Conservation (phyloP, 2,888 invertebrate species). For the Ommatoiulus sabulosus region DNA sequence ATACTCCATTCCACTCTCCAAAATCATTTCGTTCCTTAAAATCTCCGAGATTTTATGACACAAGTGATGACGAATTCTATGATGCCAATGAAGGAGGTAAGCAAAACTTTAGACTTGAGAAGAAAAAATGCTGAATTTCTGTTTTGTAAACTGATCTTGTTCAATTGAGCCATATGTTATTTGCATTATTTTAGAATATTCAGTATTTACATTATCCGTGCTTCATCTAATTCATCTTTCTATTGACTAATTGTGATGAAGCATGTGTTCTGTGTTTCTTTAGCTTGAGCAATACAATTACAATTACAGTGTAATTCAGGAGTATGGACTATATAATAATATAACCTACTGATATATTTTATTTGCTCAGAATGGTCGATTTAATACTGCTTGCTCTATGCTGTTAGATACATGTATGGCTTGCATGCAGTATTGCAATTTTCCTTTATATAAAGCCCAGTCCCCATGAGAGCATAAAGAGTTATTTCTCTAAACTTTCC, state of each 20-base stretch:
- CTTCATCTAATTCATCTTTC: background rate
- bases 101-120: background rate
- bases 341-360: too few relatives aligned
- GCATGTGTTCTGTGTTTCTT: background rate
- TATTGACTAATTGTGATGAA: background rate
- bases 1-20: constrained; percentile 59
- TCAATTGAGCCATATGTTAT: background rate
- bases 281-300: too few relatives aligned
- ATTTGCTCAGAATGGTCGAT: too few relatives aligned
- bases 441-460: too few relatives aligned
- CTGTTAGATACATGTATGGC: too few relatives aligned
- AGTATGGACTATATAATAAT: too few relatives aligned
- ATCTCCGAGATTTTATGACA: constrained; percentile 61
- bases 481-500: background rate
- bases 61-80: constrained; percentile 63
- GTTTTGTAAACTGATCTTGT: background rate
- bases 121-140: background rate
- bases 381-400: too few relatives aligned
- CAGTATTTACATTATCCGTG: background rate
- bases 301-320: too few relatives aligned
- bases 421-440: too few relatives aligned
- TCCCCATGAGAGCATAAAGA: too few relatives aligned
- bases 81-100: constrained; percentile 63
- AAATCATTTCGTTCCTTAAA: constrained; percentile 60
- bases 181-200: background rate